Base-by-base conservation (phyloP, 2,797 vertebrate genomes). In the Enteromius paludinosus region DNA sequence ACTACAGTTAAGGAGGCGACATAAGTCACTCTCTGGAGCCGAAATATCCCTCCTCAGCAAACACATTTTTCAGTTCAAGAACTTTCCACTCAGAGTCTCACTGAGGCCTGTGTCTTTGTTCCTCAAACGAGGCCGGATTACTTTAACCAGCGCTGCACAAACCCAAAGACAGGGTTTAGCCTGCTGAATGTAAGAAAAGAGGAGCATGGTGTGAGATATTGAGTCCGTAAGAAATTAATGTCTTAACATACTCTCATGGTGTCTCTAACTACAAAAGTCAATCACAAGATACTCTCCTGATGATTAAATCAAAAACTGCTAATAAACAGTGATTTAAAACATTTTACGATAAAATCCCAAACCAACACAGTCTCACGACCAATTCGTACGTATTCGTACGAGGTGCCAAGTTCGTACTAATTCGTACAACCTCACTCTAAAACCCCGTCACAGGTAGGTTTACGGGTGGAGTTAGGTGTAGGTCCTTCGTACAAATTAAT, bases 61-160 rank as follows among this genome's bases (percentile, higher is more conserved):
- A 68, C 65, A 47, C 4, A 71, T 78, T 83, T 49, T 61, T 35
- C 73, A 83, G 23, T 77, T 59, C 38, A 59, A 59, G 49, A 56
- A 59, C 11, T 59, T 43, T 68, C 35, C 33, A 62, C 59, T 56
- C 15, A 1, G 59, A 66, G 68, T 79, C 64, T 78, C 25, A 68
- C 45, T 68, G 77, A 79, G 33, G 47, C 64, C 30, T 38, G 12
- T 17, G 62, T 52, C 8, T 52, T 66, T 68, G 56, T 79, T 68
- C 38, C 64, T 79, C 33, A 66, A 41, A 68, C 2, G 23, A 52
- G 33, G n/a, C n/a, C 12, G 25, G 52, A 14, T 68, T 20, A 54
- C 64, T 78, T 41, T 41, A 41, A 41, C 38, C 62, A 25, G 17
- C 17, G 3, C 35, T 28, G 73, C 15, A 7, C 23, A 47, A 45